Percentiles rank a stretch among this genome's conserved stretches.
Evolutionary conservation across 2,888 invertebrate genomes (phyloP).

Genomic region (Asteroscopus sphinx): DNA sequence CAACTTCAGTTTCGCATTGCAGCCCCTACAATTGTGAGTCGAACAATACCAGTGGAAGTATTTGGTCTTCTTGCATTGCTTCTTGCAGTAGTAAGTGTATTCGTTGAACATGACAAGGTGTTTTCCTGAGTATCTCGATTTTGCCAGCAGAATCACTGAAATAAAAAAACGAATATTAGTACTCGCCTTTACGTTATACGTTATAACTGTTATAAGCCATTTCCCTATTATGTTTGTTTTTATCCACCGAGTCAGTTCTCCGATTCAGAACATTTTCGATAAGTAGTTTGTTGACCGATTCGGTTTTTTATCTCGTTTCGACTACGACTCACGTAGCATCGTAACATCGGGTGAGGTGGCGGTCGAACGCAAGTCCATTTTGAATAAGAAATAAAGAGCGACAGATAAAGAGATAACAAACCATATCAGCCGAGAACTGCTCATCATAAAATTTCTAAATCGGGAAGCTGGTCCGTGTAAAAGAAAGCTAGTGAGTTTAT

Average conservation of each 20-base stretch:
- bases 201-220: background rate
- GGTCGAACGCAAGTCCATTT: too few relatives aligned
- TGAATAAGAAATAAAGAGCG: too few relatives aligned
- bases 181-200: background rate
- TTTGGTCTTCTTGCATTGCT: constrained; percentile 75
- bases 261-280: too few relatives aligned
- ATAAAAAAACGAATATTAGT: constrained; percentile 39
- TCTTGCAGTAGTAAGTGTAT: constrained; percentile 83
- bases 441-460: too few relatives aligned
- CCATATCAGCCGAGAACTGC: too few relatives aligned
- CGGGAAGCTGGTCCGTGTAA: too few relatives aligned
- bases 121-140: constrained; percentile 80
- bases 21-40: constrained; percentile 81
- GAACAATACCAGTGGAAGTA: constrained; percentile 82
- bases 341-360: too few relatives aligned
- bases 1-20: constrained; percentile 78
- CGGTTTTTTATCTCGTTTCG: too few relatives aligned
- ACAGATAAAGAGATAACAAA: too few relatives aligned
- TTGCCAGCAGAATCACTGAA: constrained; percentile 77
- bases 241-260: background rate
- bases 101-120: constrained; percentile 77
- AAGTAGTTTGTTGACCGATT: too few relatives aligned
- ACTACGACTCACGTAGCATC: too few relatives aligned
- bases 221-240: background rate
- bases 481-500: too few relatives aligned